Base-by-base conservation (phyloP, 2,888 invertebrate species). In the Trissoscelio sp. region DNA sequence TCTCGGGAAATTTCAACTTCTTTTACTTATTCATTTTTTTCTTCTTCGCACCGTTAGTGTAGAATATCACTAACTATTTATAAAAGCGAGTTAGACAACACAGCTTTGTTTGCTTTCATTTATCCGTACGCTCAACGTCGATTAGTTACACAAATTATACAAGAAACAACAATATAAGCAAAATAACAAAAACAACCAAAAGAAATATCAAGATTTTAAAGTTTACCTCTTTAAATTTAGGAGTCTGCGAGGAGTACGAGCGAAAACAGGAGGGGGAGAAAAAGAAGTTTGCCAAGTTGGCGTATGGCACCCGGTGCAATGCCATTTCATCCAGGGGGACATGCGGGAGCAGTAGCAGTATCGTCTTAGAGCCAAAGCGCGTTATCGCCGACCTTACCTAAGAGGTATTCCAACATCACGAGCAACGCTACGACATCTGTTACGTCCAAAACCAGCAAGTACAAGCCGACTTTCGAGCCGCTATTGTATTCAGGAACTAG, bases 281-380 rank as follows among this genome's bases (percentile, higher is more conserved):
- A 18, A n/a, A n/a, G n/a, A n/a, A n/a, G n/a, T n/a, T n/a, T n/a
- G n/a, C n/a, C n/a, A 55, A 6, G 7, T 20, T 39, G 78, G 78
- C 72, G 58, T 48, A 6, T 60, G 48, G 72, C 79, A 69, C 78
- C 55, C 46, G 81, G 84, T 85, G 87, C 88, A 83, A 91, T 91
- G 91, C 87, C 90, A 84, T 90, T 88, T 83, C 88, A 89, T 84
- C 88, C 89, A 81, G 88, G 89, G 67, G 88, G 87, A 74, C 88
- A 88, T 84, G 84, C 89, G 73, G 91, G 90, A 79, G 88, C 90
- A 84, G 90, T 91, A 66, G 89, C 91, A 83, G 88, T 90, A 11
- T 85, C 86, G 46, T 85, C 86, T 28, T 91, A 88, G 83, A 89
- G 87, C 80, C 85, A 87, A 64, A 89, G 85, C 66, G 84, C 89